Conservation (phyloP, 2,113 vertebrate species). For the Nyctereutes procyonoides region DNA sequence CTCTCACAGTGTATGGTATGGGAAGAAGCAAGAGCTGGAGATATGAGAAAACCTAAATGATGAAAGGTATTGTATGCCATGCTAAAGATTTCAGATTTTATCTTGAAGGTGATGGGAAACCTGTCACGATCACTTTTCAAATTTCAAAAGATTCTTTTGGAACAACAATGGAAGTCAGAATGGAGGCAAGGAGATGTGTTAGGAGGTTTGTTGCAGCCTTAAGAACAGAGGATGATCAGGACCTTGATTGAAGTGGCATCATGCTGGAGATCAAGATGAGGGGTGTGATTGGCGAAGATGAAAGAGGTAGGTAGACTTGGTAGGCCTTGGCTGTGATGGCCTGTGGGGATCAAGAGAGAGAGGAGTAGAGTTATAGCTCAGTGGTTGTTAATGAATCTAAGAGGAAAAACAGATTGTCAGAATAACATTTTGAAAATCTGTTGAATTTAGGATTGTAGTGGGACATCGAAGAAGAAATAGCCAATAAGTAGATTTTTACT, state of each 20-base stretch:
- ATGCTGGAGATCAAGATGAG: neutral
- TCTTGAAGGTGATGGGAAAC: neutral
- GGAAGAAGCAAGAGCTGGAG: neutral
- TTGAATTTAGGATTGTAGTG: neutral
- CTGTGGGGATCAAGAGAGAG: neutral
- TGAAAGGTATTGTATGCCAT: neutral
- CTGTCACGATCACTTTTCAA: neutral
- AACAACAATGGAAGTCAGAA: neutral
- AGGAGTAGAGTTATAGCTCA: neutral
- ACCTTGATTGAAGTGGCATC: neutral
- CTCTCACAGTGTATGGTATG: neutral
- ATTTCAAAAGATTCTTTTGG: neutral
- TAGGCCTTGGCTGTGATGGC: too few relatives aligned
- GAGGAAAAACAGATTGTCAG: neutral
- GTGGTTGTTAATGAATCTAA: neutral
- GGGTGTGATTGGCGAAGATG: neutral
- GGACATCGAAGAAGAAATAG: neutral
- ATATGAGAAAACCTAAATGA: neutral
- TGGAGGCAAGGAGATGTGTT: neutral
- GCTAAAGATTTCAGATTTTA: neutral
- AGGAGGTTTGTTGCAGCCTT: accelerated
- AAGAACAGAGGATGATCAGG: accelerated
- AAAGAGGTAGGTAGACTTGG: neutral
- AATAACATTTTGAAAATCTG: neutral
- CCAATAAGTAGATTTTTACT: neutral